A percentile compares a stretch with the other conserved stretches of the same genome.
Evolutionary conservation across 2,113 vertebrate species (phyloP).

Genomic region (Ciconia stormi): DNA sequence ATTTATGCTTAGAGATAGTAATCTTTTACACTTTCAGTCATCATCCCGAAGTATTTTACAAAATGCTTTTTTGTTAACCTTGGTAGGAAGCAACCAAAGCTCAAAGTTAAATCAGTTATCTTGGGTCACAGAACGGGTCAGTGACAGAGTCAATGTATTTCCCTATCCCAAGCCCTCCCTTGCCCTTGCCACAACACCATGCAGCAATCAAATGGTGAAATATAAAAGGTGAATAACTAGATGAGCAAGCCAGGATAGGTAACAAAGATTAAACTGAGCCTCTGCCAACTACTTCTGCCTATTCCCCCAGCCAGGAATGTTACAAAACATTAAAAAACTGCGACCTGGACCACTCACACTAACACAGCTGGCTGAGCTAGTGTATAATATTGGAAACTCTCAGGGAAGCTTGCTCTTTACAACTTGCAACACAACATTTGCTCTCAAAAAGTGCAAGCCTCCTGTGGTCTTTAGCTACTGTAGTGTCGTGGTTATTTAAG

Average conservation of each 20-base stretch:
- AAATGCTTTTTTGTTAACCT: slow-evolving; percentile 16
- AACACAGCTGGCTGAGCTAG: background rate
- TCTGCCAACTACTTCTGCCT: background rate
- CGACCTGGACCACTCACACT: background rate
- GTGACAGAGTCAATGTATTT: background rate
- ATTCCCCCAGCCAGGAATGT: background rate
- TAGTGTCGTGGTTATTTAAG: background rate
- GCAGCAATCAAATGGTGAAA: background rate
- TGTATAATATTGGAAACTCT: background rate
- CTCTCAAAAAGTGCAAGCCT: background rate
- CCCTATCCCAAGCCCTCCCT: background rate
- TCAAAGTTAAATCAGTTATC: background rate
- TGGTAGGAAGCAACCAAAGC: background rate
- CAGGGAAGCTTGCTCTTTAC: background rate
- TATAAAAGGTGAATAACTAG: background rate
- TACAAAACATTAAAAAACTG: background rate
- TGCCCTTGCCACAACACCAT: background rate
- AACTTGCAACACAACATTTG: background rate
- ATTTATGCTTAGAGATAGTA: background rate
- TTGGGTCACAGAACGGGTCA: background rate
- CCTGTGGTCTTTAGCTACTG: background rate
- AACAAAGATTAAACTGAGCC: background rate
- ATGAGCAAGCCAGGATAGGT: background rate
- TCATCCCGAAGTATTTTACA: background rate
- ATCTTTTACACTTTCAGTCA: slow-evolving; percentile 10